These are phyloP conservation scores for Cassiopea andromeda DNA, from an alignment of 30 jellyfish, hydroid and myxozoan genomes.

Conservation along the genomic window DNA sequence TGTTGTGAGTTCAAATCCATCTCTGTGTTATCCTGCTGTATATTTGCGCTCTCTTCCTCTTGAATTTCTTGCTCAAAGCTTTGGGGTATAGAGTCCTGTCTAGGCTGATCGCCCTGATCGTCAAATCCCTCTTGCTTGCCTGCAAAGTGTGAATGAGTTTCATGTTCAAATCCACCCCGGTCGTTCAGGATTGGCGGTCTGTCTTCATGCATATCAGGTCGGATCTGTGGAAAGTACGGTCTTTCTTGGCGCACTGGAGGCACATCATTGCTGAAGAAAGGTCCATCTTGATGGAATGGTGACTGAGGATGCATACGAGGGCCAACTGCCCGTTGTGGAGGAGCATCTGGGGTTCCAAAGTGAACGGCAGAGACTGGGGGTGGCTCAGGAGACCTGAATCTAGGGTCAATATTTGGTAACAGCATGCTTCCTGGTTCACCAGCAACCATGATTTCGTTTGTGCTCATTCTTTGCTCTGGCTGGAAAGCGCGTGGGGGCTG, in stretches of 20 bases:
- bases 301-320: conserved; percentile 26
- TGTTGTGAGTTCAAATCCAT: not conserved
- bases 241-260: conserved; percentile 14
- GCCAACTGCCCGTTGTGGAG: not conserved
- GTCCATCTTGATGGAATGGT: conserved; percentile 22
- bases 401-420: not conserved
- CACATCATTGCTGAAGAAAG: conserved; percentile 5
- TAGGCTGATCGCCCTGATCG: not conserved
- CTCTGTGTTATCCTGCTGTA: not conserved
- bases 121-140: not conserved
- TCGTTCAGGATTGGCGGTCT: conserved; percentile 27
- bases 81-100: not conserved
- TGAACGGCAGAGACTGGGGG: conserved; percentile 13
- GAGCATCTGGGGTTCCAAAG: conserved; percentile 16
- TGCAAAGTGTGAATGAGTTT: not conserved
- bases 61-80: not conserved
- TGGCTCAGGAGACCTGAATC: conserved; percentile 35
- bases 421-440: conserved; percentile 5
- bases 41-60: conserved; percentile 10
- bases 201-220: conserved; percentile 30
- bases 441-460: not conserved
- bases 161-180: not conserved
- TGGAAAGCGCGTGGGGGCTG: conserved; percentile 5
- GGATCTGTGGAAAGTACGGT: conserved; percentile 19
- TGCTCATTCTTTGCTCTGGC: not conserved